These are phyloP conservation scores for Agrotis ipsilon DNA, from an alignment of 2,888 invertebrate species.

Conservation along the genomic window DNA sequence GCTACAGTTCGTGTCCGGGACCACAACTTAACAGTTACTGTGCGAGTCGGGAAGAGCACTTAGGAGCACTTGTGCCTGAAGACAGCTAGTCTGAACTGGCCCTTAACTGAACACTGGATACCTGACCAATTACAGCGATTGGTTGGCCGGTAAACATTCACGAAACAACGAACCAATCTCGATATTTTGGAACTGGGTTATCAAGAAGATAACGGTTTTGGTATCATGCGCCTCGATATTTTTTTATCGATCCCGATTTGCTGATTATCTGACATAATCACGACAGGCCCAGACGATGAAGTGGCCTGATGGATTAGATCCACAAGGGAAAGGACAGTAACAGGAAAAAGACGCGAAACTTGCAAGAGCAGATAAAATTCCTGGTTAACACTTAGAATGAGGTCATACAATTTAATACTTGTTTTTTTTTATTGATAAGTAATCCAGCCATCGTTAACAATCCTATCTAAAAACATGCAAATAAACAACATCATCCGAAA, in stretches of 20 bases:
- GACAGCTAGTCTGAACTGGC: conserved; percentile 53
- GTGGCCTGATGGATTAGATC: conserved; percentile 21
- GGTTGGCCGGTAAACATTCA: conserved; percentile 65
- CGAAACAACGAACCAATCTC: conserved; percentile 65
- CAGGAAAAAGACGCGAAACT: conserved; percentile 31
- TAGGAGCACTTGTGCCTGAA: conserved; percentile 57
- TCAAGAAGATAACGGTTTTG: conserved; percentile 58
- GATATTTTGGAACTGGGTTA: conserved; percentile 69
- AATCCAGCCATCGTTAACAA: conserved; percentile 4
- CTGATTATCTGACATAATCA: conserved; percentile 41
- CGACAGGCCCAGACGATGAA: conserved; percentile 13
- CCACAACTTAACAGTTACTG: conserved; percentile 52
- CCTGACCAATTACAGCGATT: conserved; percentile 76
- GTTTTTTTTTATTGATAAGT: conserved; percentile 31
- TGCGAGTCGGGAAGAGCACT: conserved; percentile 54
- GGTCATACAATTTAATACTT: too few relatives aligned
- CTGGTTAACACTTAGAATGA: neutral
- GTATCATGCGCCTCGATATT: neutral
- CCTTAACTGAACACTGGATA: conserved; percentile 63
- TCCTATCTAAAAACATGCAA: conserved; percentile 10
- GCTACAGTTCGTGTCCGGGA: conserved; percentile 35
- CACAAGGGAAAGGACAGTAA: neutral
- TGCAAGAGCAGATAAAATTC: conserved; percentile 13
- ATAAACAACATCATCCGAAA: conserved; percentile 17
- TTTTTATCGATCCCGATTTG: conserved; percentile 24